Evolutionary conservation across 2,113 vertebrate species (phyloP), one percentile per base, ranked within the genome.

Genomic region (Epinephelus fuscoguttatus): DNA sequence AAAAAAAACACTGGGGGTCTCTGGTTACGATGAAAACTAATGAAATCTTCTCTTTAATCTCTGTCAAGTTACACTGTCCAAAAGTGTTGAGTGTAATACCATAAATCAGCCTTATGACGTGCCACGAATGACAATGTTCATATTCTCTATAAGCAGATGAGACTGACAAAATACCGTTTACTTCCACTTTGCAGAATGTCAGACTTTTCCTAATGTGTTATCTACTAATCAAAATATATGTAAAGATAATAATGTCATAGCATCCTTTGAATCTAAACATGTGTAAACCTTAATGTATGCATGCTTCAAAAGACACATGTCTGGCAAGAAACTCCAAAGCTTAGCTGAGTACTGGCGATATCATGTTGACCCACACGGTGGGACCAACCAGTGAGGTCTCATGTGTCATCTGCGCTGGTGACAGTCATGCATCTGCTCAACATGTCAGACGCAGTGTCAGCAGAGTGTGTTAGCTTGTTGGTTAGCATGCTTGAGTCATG

Each of bases 401-500:
- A 21, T 9, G 50, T 66, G 53, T 84, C 21, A n/a, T 66, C 57
- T 70, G 64, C 68, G 49, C 60, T 18, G 42, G 68, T 86, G 81
- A 75, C 53, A 18, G 53, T 81, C 91, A 89, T 92, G 91, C 89
- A 84, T 69, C 59, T 45, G 49, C 53, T 86, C 17, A 80, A 77
- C 78, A 85, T 79, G 57, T 87, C 70, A 47, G 64, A 42, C 42
- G 30, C 52, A 15, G 55, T 79, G 74, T 75, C 55, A 85, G 85
- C 64, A 5, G n/a, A 50, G 70, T 70, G 67, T 52, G 79, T 81
- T 78, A 77, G 79, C 85, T 27, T 67, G 56, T 76, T 71, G 85
- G 82, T 76, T 86, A 81, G 81, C 93, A 93, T 93, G 91, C 92
- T 88, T 27, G 70, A 30, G 70, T 82, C 89, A 89, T 90, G 90